Percentiles rank a stretch among this genome's conserved stretches.
These are phyloP conservation scores for Arctopsyche grandis DNA, from an alignment of 1,140 invertebrate species.

Conservation along the genomic window DNA sequence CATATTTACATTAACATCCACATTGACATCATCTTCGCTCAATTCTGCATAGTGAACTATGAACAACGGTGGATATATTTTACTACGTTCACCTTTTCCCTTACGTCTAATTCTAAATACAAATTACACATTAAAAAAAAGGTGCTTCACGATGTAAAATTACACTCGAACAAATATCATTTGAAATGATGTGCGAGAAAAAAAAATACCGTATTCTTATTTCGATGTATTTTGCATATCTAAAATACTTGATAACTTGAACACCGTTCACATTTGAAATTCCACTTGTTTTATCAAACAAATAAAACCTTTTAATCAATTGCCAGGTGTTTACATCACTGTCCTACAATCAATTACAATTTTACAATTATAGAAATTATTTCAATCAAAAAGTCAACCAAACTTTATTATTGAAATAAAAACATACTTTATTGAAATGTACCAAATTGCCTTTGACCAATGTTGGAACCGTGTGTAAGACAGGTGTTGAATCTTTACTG, in stretches of 20 bases:
- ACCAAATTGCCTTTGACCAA: constrained; percentile 60
- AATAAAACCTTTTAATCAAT: constrained; percentile 72
- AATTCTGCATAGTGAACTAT: constrained; percentile 69
- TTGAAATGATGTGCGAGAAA: background rate
- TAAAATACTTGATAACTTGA: constrained; percentile 59
- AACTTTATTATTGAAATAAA: background rate
- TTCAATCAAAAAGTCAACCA: background rate
- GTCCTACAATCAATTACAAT: too few relatives aligned
- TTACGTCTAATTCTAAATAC: constrained; percentile 66
- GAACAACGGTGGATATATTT: constrained; percentile 71
- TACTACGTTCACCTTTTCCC: constrained; percentile 63
- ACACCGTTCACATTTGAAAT: constrained; percentile 56
- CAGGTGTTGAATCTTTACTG: constrained; percentile 44
- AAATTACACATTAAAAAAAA: too few relatives aligned
- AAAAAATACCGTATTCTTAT: constrained; percentile 50
- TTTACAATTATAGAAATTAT: constrained; percentile 26
- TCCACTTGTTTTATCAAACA: constrained; percentile 70
- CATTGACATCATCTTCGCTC: constrained; percentile 61
- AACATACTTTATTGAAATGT: constrained; percentile 56
- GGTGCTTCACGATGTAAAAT: background rate
- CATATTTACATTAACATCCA: constrained; percentile 63
- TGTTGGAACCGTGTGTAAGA: constrained; percentile 69
- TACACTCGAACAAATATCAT: background rate
- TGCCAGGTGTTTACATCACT: constrained; percentile 67
- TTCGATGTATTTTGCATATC: constrained; percentile 62